Conservation (phyloP, 2,888 invertebrate genomes). For the Tineola bisselliella region DNA sequence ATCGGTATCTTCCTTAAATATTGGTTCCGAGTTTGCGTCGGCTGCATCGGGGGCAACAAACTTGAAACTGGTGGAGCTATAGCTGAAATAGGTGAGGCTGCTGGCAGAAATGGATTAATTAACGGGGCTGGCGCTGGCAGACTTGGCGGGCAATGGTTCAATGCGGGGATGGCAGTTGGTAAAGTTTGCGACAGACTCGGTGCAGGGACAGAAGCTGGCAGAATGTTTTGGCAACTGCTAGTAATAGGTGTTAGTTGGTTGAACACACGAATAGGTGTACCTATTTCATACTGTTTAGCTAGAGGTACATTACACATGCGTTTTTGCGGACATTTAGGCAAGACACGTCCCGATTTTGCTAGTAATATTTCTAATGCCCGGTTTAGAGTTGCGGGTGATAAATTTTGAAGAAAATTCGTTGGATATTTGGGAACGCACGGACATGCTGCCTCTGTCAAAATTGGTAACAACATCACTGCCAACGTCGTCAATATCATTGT, state of each 20-base stretch:
- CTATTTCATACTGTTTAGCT: neutral
- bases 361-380: neutral
- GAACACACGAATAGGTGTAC: neutral
- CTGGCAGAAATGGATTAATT: conserved; percentile 30
- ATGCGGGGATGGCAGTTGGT: neutral
- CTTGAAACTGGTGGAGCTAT: conserved; percentile 25
- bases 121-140: neutral
- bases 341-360: neutral
- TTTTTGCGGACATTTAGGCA: neutral
- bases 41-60: conserved; percentile 27
- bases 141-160: neutral
- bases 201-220: neutral
- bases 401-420: neutral
- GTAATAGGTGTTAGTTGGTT: neutral
- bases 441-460: neutral
- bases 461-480: neutral
- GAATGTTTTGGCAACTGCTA: neutral
- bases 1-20: conserved; percentile 41
- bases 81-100: conserved; percentile 32
- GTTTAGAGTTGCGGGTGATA: neutral
- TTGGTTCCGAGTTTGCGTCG: conserved; percentile 29
- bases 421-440: neutral
- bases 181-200: neutral
- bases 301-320: neutral
- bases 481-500: neutral